Conservation (phyloP, 2,113 vertebrate species). For the Pachyramphus minor region DNA sequence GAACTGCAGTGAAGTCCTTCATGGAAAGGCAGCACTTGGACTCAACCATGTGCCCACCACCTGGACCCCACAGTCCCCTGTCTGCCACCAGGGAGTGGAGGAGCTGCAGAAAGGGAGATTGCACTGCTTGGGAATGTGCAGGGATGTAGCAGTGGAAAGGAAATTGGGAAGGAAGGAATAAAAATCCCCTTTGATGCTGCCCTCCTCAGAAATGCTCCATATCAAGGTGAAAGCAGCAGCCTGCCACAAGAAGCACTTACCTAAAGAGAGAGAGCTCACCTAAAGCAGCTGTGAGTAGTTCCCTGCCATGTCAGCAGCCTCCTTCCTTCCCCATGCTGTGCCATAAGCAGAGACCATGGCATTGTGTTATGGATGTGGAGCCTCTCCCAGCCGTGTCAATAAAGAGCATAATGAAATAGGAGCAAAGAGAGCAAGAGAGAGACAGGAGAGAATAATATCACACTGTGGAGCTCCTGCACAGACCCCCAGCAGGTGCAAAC, state of each 20-base stretch:
- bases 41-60: neutral
- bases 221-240: neutral
- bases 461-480: neutral
- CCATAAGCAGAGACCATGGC: rapidly evolving
- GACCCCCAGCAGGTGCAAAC: neutral
- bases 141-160: neutral
- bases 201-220: rapidly evolving
- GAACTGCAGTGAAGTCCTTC: neutral
- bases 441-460: neutral
- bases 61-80: neutral
- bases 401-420: neutral
- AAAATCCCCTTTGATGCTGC: neutral
- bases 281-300: neutral
- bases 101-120: neutral
- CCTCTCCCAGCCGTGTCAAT: neutral
- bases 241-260: neutral
- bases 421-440: neutral
- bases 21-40: neutral
- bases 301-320: neutral
- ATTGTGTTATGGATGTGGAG: neutral
- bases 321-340: neutral
- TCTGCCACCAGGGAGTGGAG: neutral
- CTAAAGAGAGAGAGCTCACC: neutral
- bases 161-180: neutral
- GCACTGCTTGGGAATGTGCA: neutral